phyloP scores from a whole-genome alignment of 2,797 vertebrate genomes.

The Acanthurus leucopareius region DNA sequence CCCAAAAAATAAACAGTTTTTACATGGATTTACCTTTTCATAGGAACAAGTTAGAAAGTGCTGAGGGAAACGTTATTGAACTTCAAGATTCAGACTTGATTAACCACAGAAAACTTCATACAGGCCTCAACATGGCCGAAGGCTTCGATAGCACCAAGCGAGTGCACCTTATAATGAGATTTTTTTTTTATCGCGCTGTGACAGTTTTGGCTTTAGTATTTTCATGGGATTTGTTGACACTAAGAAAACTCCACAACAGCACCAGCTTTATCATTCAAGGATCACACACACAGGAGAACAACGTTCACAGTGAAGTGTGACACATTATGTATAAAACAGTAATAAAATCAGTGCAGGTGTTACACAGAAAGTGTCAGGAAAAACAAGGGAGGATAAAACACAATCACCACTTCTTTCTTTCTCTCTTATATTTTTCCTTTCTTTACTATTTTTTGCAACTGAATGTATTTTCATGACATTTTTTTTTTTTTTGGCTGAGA shows the following conservation, averaged over 20 bases:
- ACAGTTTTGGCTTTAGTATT: neutral
- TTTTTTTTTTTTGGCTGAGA: neutral
- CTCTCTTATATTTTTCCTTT: neutral
- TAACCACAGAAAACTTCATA: too few relatives aligned
- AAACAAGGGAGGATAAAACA: neutral
- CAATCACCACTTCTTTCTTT: neutral
- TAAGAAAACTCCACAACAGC: constrained; percentile 18
- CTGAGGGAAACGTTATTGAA: neutral
- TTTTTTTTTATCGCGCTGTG: neutral
- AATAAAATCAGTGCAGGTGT: constrained; percentile 19
- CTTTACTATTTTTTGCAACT: constrained; percentile 9
- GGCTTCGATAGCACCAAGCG: neutral
- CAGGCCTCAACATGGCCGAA: neutral
- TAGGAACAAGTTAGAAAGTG: neutral
- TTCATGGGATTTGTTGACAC: constrained; percentile 27
- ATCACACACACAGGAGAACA: constrained; percentile 25
- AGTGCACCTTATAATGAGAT: neutral
- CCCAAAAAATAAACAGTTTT: neutral
- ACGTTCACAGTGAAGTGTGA: constrained; percentile 40
- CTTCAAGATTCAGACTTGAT: neutral
- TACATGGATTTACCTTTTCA: neutral
- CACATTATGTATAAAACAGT: constrained; percentile 22
- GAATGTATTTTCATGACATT: neutral
- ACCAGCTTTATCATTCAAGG: constrained; percentile 4
- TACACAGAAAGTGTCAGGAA: constrained; percentile 19